Base-by-base conservation (phyloP, 2,113 vertebrate genomes). In the Cairina moschata region DNA sequence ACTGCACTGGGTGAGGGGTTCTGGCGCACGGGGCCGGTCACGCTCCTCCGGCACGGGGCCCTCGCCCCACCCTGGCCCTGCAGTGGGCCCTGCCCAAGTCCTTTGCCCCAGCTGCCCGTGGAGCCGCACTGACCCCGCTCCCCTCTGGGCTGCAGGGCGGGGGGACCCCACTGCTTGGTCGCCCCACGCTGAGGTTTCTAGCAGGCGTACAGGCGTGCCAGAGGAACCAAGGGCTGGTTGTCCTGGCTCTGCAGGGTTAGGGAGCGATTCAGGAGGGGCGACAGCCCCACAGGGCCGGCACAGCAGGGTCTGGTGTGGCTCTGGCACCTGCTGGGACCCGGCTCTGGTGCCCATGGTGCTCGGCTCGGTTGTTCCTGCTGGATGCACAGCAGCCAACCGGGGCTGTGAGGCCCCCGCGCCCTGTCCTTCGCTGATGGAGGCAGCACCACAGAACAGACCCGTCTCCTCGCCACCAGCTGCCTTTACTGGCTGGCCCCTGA, bases 1-100 rank as follows among this genome's bases (percentile, higher is more conserved):
- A 90, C 86, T 92, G 91, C 92, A 95, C 94, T 97, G 95, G 96
- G 96, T 97, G 93, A 97, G 93, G 96, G 95, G 93, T 97, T 54
- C 79, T 97, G 96, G 95, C 95, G 1, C 4, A 0, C 0, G 9
- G 71, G 42, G 31, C 44, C 2, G 3, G 91, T 84, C 93, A 86
- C 34, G 36, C 86, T 96, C 40, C 78, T 44, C 23, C 2, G 0
- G 32, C 83, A 31, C 0, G 4, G 63, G 83, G 82, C 31, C 93
- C 76, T 55, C 40, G 3, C 28, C 38, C 3, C 62, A 20, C 62
- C 62, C 62, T 40, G 62, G 62, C 54, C 22, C 36, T 1, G 5
- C 68, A 25, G 54, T 1, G 4, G 48, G 42, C 78, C 67, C 78
- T 86, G 80, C 69, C 81, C 58, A 5, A 79, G 75, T 85, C 92